A percentile compares a stretch with the other conserved stretches of the same genome.
Conservation (phyloP, 2,113 vertebrate genomes). For the Osmerus eperlanus region DNA sequence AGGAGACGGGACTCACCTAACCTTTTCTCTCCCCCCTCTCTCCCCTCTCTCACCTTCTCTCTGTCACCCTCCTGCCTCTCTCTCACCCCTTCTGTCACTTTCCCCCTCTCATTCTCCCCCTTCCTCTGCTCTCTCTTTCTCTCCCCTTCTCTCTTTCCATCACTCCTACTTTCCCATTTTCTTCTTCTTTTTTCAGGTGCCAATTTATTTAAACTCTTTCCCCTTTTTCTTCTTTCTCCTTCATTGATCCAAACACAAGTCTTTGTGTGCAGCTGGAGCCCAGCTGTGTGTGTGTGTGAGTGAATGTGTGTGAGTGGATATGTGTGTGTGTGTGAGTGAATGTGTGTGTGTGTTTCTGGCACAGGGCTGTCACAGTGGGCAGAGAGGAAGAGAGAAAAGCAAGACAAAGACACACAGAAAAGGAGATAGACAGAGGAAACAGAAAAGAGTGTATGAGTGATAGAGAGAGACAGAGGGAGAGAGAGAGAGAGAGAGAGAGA, state of each 20-base stretch:
- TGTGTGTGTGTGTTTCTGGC: conserved; percentile 66
- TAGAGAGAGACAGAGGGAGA: conserved; percentile 36
- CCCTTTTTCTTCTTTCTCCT: conserved; percentile 75
- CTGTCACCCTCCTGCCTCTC: no score
- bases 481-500: conserved; percentile 23
- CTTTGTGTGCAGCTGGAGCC: conserved; percentile 80
- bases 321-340: conserved; percentile 45
- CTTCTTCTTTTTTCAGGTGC: conserved; percentile 74
- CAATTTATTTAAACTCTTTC: conserved; percentile 80
- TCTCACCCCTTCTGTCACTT: no score
- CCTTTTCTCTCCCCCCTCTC: no score
- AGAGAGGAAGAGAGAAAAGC: conserved; percentile 43
- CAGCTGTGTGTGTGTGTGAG: conserved; percentile 76
- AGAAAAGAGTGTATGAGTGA: conserved; percentile 20
- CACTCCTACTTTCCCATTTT: conserved; percentile 57
- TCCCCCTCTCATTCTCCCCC: conserved; percentile 11
- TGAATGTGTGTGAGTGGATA: conserved; percentile 57
- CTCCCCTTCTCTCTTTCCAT: conserved; percentile 48
- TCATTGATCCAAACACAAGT: conserved; percentile 81
- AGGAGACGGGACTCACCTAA: no score
- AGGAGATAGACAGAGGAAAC: conserved; percentile 58
- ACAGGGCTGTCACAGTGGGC: conserved; percentile 71
- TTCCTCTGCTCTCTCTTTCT: conserved; percentile 34
- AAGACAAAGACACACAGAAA: conserved; percentile 34
- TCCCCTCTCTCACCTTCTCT: no score